phyloP scores from a whole-genome alignment of 2,797 vertebrate genomes.

The Acrossocheilus wenchowensis region DNA sequence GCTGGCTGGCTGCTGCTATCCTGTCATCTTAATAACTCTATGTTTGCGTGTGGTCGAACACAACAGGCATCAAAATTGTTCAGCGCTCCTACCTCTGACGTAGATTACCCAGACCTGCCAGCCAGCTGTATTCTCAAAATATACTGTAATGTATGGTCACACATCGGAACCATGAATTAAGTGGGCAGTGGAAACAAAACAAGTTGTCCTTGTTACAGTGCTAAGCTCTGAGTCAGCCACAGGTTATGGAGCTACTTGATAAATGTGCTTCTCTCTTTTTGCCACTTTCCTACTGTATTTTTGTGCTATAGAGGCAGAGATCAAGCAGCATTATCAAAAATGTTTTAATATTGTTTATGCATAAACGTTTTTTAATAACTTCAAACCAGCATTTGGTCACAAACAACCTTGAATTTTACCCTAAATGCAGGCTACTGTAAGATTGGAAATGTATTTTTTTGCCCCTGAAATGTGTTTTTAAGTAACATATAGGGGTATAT shows the following conservation, averaged over 20 bases:
- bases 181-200: constrained; percentile 59
- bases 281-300: background rate
- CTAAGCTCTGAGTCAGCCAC: constrained; percentile 37
- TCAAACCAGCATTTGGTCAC: background rate
- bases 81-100: constrained; percentile 15
- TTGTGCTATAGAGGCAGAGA: background rate
- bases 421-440: background rate
- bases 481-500: background rate
- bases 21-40: constrained; percentile 55
- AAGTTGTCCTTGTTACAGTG: constrained; percentile 41
- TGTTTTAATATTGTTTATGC: background rate
- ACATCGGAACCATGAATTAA: constrained; percentile 57
- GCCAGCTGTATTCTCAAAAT: constrained; percentile 55
- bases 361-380: background rate
- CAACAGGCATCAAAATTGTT: constrained; percentile 43
- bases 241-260: constrained; percentile 38
- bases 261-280: constrained; percentile 35
- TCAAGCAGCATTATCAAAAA: too few species aligned
- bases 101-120: constrained; percentile 35
- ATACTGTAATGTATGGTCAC: constrained; percentile 49
- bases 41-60: constrained; percentile 64
- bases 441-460: background rate
- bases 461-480: background rate
- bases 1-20: constrained; percentile 41
- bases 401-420: background rate